Base-by-base conservation (phyloP, 2,113 vertebrate genomes). In the Tragelaphus imberbis region DNA sequence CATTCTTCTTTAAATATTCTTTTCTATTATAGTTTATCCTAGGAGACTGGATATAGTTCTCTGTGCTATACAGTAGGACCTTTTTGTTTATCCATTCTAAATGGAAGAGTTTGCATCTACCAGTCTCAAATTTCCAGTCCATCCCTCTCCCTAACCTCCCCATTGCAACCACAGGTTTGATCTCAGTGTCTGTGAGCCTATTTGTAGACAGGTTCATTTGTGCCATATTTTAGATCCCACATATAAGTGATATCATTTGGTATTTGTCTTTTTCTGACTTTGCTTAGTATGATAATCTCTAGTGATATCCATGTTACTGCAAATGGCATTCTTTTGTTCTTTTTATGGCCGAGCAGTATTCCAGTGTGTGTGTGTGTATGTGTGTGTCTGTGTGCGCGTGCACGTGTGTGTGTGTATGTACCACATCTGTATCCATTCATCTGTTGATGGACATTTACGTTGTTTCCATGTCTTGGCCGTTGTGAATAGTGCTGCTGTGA, bases 381-480 rank as follows among this genome's bases (percentile, higher is more conserved):
- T 3, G 36, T 23, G 68, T 11, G 19, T 15, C 1, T 3, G 17
- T 17, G 65, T 2, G 17, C n/a, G n/a, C n/a, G n/a, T n/a, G n/a
- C n/a, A n/a, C n/a, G n/a, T 19, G 5, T 1, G 21, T 75, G 21
- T 25, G 71, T 44, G 36, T 25, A 6, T 14, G 21, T 75, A 23
- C 36, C 71, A 75, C 71, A 44, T 36, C 65, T 7, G 23, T 44
- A 25, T 77, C 71, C 71, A 77, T 77, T 77, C 71, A 44, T 77
- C 71, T 77, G 23, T 27, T 77, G 71, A 77, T 14, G 12, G 36
- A 77, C 21, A 27, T 77, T 44, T 44, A 77, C 0, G 1, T 14
- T 44, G 40, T 44, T 77, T 27, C 71, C 71, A 27, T 27, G 23
- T 44, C 71, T 77, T 44, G 71, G 23, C 40, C 44, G 0, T 40